A percentile compares a stretch with the other conserved stretches of the same genome.
Conservation (phyloP, 1,140 invertebrate genomes). For the Nebria ingens region DNA sequence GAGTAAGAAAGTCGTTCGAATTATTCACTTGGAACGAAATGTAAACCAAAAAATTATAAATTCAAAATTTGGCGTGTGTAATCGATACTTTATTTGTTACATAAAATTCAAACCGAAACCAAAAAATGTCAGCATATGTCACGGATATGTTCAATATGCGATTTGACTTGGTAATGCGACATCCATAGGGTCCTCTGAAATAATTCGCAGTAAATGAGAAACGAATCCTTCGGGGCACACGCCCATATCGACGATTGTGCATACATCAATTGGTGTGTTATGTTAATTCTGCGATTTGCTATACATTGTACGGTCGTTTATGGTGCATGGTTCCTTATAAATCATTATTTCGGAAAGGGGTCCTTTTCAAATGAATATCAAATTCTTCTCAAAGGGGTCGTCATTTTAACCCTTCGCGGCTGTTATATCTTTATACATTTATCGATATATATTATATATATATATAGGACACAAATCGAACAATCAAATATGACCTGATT, state of each 20-base stretch:
- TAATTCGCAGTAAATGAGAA: slow-evolving; percentile 3
- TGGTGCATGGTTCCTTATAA: slow-evolving; percentile 8
- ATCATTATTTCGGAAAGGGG: slow-evolving; percentile 4
- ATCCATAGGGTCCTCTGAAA: not conserved
- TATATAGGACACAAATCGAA: not conserved
- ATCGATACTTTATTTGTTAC: slow-evolving; percentile 5
- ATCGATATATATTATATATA: not conserved
- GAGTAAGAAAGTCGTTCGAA: not conserved
- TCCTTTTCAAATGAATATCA: not conserved
- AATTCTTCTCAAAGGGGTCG: not conserved
- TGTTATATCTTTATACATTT: slow-evolving; percentile 1
- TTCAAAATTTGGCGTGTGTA: not conserved
- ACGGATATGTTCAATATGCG: not conserved
- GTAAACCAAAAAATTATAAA: not conserved
- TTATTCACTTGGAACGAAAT: not conserved
- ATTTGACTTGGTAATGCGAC: slow-evolving; percentile 1
- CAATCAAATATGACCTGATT: not conserved
- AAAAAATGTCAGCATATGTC: not conserved
- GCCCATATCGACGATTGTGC: not conserved
- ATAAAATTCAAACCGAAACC: not conserved
- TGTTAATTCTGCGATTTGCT: slow-evolving; percentile 5
- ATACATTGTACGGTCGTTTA: slow-evolving; percentile 5
- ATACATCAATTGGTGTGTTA: slow-evolving; percentile 6
- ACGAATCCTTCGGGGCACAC: not conserved
- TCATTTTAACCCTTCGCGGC: not conserved